Evolutionary conservation across 2,888 invertebrate species (phyloP).

Genomic region (Anagyrus pseudococci): DNA sequence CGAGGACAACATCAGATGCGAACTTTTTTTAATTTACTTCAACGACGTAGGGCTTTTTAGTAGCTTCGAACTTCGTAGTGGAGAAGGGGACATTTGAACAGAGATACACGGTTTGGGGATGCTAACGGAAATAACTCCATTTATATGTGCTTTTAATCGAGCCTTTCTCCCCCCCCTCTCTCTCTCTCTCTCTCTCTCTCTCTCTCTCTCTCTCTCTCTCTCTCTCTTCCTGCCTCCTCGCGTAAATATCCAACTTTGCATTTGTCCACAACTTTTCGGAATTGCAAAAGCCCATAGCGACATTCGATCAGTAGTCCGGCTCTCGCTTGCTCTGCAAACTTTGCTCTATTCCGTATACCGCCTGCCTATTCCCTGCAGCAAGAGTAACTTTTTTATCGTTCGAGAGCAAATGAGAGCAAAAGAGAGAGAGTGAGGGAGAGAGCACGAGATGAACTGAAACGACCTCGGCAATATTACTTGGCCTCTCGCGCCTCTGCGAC

Average conservation of each 20-base stretch:
- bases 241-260: constrained; percentile 20
- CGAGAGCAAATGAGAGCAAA: too few relatives aligned
- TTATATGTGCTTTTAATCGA: too few relatives aligned
- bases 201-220: background rate
- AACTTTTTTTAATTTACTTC: too few relatives aligned
- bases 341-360: background rate
- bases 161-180: background rate
- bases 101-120: too few relatives aligned
- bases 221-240: background rate
- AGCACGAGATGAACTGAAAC: constrained; percentile 27
- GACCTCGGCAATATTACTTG: constrained; percentile 29
- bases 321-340: constrained; percentile 1
- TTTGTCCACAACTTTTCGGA: constrained; percentile 2
- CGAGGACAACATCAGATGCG: too few relatives aligned
- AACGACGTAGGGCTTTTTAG: too few relatives aligned
- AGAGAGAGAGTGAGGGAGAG: too few relatives aligned
- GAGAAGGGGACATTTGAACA: too few relatives aligned
- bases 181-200: background rate
- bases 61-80: too few relatives aligned
- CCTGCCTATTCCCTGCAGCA: background rate
- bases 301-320: constrained; percentile 14
- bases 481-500: background rate
- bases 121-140: too few relatives aligned
- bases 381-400: constrained; percentile 30
- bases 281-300: constrained; percentile 1